Percentiles rank a stretch among this genome's conserved stretches.
These are phyloP conservation scores for Teinopalpus imperialis DNA, from an alignment of 2,888 invertebrate genomes.

Conservation along the genomic window DNA sequence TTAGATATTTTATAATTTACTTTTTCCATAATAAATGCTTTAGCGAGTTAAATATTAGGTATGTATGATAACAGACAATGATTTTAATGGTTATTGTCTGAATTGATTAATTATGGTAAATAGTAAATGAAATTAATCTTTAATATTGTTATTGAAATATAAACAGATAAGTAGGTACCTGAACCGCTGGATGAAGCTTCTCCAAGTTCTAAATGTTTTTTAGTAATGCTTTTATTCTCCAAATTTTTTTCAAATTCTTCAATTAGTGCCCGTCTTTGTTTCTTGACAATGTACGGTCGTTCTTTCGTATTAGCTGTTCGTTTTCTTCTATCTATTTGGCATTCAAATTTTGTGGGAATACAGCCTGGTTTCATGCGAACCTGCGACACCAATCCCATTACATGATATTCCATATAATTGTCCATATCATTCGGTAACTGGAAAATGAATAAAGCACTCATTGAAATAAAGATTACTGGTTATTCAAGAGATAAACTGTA, in stretches of 20 bases:
- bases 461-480: conserved; percentile 3
- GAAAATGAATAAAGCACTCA: conserved; percentile 21
- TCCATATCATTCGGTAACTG: conserved; percentile 34
- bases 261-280: conserved; percentile 8
- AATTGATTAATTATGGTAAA: conserved; percentile 5
- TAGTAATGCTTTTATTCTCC: conserved; percentile 2
- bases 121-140: conserved; percentile 3
- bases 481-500: not conserved
- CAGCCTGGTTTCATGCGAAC: conserved; percentile 31
- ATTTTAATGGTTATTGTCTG: conserved; percentile 3
- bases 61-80: conserved; percentile 2
- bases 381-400: conserved; percentile 30
- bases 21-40: conserved; percentile 5
- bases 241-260: conserved; percentile 6
- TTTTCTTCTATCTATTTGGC: conserved; percentile 30
- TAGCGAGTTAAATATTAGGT: conserved; percentile 5
- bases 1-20: conserved; percentile 1
- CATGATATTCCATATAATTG: conserved; percentile 33
- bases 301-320: conserved; percentile 24
- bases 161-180: conserved; percentile 8
- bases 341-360: conserved; percentile 31
- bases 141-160: conserved; percentile 3
- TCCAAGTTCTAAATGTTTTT: conserved; percentile 1
- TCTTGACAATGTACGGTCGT: conserved; percentile 10
- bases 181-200: conserved; percentile 2